A percentile compares a stretch with the other conserved stretches of the same genome.
Conservation (phyloP, 1,140 invertebrate species). For the Aphaenogaster ashmeadi region DNA sequence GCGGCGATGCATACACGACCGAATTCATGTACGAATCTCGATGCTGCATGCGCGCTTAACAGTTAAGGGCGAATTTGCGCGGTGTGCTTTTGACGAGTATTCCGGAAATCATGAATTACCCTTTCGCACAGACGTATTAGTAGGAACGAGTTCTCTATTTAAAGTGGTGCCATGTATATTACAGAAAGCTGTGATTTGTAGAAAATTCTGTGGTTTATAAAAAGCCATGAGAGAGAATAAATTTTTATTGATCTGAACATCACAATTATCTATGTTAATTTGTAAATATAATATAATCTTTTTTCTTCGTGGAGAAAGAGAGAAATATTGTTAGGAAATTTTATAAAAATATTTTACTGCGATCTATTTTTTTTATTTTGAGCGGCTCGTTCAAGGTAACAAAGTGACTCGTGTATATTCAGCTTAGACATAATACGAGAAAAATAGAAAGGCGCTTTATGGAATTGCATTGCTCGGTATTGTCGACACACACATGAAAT, state of each 20-base stretch:
- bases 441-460: background rate
- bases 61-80: constrained; percentile 14
- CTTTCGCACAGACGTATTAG: background rate
- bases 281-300: background rate
- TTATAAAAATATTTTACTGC: constrained; percentile 13
- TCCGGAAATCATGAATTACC: constrained; percentile 2
- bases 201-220: background rate
- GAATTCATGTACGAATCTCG: constrained; percentile 12
- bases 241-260: background rate
- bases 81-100: constrained; percentile 33
- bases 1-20: constrained; percentile 19
- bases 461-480: background rate
- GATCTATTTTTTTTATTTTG: background rate
- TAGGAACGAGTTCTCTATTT: background rate
- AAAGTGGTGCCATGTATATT: background rate
- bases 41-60: background rate
- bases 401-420: background rate
- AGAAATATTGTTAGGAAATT: background rate
- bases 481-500: background rate
- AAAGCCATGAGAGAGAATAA: background rate
- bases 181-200: background rate
- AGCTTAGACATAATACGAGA: background rate
- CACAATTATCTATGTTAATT: background rate
- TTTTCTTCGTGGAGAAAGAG: background rate
- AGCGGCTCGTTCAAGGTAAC: background rate